These are phyloP conservation scores for Lutraria lutraria DNA, from an alignment of 2,888 invertebrate genomes.

Conservation along the genomic window DNA sequence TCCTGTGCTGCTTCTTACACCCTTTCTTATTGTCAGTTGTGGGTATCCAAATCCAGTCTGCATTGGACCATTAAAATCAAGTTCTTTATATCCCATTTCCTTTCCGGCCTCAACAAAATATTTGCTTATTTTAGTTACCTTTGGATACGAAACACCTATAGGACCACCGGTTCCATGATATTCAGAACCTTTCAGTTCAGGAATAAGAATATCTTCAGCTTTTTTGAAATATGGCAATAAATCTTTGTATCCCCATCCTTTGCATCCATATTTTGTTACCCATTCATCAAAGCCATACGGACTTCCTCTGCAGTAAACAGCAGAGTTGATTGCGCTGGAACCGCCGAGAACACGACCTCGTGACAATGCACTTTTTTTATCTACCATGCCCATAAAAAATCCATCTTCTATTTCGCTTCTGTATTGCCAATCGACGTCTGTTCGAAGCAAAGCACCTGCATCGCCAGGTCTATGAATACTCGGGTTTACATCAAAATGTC, in stretches of 20 bases:
- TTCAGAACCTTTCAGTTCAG: slow-evolving; percentile 70
- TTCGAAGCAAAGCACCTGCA: neutral
- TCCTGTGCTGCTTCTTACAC: slow-evolving; percentile 80
- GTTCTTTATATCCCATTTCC: slow-evolving; percentile 88
- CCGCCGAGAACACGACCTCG: slow-evolving; percentile 52
- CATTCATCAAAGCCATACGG: slow-evolving; percentile 49
- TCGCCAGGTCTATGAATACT: slow-evolving; percentile 21
- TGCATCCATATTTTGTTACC: slow-evolving; percentile 46
- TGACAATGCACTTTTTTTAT: slow-evolving; percentile 22
- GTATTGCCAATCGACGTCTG: slow-evolving; percentile 40
- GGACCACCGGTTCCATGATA: slow-evolving; percentile 82
- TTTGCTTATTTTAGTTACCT: slow-evolving; percentile 73
- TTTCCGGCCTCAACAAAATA: slow-evolving; percentile 88
- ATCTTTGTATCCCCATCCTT: slow-evolving; percentile 38
- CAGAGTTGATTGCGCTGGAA: slow-evolving; percentile 38
- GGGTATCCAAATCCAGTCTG: slow-evolving; percentile 30
- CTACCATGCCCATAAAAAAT: neutral
- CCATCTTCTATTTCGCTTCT: slow-evolving; percentile 27
- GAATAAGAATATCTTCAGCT: slow-evolving; percentile 87
- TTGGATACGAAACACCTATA: slow-evolving; percentile 75
- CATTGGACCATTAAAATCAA: slow-evolving; percentile 84
- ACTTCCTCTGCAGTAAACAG: slow-evolving; percentile 45
- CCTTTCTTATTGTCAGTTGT: slow-evolving; percentile 61
- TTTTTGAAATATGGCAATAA: slow-evolving; percentile 75
- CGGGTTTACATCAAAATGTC: slow-evolving; percentile 14